phyloP scores from a whole-genome alignment of 1,140 invertebrate genomes.

The Sycophila sp. region DNA sequence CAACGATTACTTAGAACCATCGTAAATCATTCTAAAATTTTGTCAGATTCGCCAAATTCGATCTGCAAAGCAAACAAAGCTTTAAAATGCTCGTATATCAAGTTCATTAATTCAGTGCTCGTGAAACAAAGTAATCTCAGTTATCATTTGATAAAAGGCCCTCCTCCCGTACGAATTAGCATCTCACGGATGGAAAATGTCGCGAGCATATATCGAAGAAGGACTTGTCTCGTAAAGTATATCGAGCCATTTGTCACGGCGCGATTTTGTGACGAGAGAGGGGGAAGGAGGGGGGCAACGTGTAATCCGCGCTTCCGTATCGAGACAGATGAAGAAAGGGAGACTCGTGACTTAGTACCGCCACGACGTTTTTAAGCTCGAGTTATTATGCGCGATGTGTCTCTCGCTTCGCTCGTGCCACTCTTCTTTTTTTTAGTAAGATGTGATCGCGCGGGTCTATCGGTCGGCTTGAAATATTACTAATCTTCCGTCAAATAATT shows the following conservation, averaged over 20 bases:
- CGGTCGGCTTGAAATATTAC: no score
- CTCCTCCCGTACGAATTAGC: no score
- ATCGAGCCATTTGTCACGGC: constrained; percentile 53
- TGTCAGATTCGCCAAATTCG: no score
- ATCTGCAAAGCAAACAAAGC: no score
- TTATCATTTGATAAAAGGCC: no score
- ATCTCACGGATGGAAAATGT: constrained; percentile 5
- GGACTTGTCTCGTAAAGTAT: constrained; percentile 52
- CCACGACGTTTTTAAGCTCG: constrained; percentile 25
- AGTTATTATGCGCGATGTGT: constrained; percentile 16
- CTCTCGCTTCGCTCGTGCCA: not conserved
- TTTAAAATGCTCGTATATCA: no score
- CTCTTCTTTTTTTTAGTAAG: not conserved
- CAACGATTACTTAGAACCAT: no score
- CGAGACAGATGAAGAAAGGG: constrained; percentile 10
- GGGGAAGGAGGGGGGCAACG: not conserved
- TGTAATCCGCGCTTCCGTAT: constrained; percentile 13
- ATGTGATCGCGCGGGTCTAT: not conserved
- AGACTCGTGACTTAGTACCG: constrained; percentile 27
- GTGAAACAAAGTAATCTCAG: no score
- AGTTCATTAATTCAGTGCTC: no score
- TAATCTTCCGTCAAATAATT: no score
- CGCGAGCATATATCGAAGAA: constrained; percentile 40
- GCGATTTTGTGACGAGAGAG: constrained; percentile 46
- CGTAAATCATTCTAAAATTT: no score